Percentiles rank a stretch among this genome's conserved stretches.
Evolutionary conservation across 2,797 vertebrate genomes (phyloP).

Genomic region (Pelochelys cantorii): DNA sequence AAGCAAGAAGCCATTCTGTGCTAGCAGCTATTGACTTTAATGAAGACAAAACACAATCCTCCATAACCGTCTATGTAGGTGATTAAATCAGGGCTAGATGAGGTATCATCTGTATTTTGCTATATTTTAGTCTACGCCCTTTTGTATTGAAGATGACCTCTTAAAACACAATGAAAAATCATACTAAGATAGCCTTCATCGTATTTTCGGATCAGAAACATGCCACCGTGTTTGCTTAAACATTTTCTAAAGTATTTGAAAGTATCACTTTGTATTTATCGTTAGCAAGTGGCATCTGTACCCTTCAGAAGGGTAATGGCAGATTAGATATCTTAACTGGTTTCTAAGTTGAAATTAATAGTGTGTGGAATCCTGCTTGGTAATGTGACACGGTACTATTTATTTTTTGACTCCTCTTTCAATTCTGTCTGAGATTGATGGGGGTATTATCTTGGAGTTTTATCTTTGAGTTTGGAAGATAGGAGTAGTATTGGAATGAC

Average conservation of each 20-base stretch:
- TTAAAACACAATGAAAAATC: neutral
- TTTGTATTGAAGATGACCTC: neutral
- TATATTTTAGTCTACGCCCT: neutral
- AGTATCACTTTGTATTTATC: slow-evolving; percentile 58
- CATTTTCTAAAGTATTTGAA: slow-evolving; percentile 22
- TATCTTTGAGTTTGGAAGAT: slow-evolving; percentile 72
- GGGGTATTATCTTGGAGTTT: slow-evolving; percentile 46
- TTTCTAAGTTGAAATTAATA: slow-evolving; percentile 73
- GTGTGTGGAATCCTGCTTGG: slow-evolving; percentile 68
- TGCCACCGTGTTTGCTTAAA: neutral
- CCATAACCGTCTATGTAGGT: neutral
- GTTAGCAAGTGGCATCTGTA: neutral
- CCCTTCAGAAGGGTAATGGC: slow-evolving; percentile 64
- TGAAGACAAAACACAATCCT: neutral
- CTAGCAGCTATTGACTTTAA: neutral
- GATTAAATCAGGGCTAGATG: neutral
- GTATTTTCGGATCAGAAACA: neutral
- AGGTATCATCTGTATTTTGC: neutral
- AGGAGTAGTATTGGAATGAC: slow-evolving; percentile 70
- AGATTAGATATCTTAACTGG: slow-evolving; percentile 79
- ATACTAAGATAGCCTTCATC: accelerated
- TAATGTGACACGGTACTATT: slow-evolving; percentile 56
- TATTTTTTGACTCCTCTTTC: slow-evolving; percentile 74
- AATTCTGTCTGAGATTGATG: slow-evolving; percentile 72
- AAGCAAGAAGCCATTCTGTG: neutral